These are phyloP conservation scores for Epicauta chinensis DNA, from an alignment of 1,140 invertebrate species.

Conservation along the genomic window DNA sequence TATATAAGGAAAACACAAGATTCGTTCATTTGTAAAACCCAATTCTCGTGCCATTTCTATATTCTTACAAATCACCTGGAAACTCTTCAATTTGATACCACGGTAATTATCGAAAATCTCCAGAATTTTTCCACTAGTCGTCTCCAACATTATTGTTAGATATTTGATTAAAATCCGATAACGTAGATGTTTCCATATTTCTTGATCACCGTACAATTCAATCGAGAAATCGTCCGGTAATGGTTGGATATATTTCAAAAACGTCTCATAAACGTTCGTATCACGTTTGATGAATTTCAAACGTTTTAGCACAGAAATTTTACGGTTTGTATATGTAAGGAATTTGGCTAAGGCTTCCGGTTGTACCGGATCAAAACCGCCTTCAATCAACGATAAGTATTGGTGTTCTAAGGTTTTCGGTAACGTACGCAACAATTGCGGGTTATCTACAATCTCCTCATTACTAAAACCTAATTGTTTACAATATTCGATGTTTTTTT, in stretches of 20 bases:
- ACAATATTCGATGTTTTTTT: too few species aligned
- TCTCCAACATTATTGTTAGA: constrained; percentile 43
- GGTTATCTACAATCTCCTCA: too few species aligned
- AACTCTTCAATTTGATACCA: constrained; percentile 45
- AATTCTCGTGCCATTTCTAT: constrained; percentile 41
- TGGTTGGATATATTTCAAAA: too few species aligned
- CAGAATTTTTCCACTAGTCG: constrained; percentile 43
- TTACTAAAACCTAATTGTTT: too few species aligned
- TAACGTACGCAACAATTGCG: neutral
- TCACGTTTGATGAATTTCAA: too few species aligned
- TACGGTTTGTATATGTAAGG: constrained; percentile 8
- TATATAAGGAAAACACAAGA: constrained; percentile 47
- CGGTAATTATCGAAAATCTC: constrained; percentile 44
- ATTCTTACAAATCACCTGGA: constrained; percentile 45
- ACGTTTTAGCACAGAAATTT: neutral
- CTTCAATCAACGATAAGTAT: constrained; percentile 27
- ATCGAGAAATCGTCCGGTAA: too few species aligned
- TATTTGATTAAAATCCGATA: constrained; percentile 11
- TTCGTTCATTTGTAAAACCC: constrained; percentile 37
- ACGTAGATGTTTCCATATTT: constrained; percentile 4
- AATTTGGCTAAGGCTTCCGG: constrained; percentile 26
- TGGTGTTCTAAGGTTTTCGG: constrained; percentile 23
- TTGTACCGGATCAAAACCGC: constrained; percentile 26
- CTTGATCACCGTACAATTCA: neutral
- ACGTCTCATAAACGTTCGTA: too few species aligned